Percentiles rank a stretch among this genome's conserved stretches.
phyloP scores from a whole-genome alignment of 2,797 vertebrate species.

The Poeciliopsis paucimaculata region DNA sequence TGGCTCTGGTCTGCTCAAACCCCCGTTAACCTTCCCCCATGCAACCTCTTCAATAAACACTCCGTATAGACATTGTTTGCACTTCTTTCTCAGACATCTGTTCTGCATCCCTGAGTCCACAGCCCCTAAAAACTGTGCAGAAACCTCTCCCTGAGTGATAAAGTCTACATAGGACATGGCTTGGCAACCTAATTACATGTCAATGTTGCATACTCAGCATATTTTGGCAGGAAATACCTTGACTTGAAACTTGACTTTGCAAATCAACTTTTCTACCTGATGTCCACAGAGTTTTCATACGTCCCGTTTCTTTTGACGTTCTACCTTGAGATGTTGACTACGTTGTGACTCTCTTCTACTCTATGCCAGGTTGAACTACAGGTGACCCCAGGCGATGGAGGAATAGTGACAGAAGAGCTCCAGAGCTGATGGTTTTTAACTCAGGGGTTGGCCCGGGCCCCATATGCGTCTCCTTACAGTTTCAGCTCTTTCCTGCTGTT shows the following conservation, averaged over 20 bases:
- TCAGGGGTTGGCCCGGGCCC: constrained; percentile 82
- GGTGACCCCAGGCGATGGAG: constrained; percentile 58
- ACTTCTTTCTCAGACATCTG: constrained; percentile 76
- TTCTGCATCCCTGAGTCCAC: constrained; percentile 63
- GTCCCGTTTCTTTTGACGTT: constrained; percentile 65
- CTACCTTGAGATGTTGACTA: constrained; percentile 64
- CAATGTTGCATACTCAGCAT: constrained; percentile 75
- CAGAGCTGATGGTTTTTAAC: constrained; percentile 78
- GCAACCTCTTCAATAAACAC: constrained; percentile 52
- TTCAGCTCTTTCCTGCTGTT: constrained; percentile 83
- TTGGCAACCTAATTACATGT: constrained; percentile 78
- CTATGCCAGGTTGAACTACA: constrained; percentile 72
- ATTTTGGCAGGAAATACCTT: constrained; percentile 81
- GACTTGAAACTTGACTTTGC: constrained; percentile 84
- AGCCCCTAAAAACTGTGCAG: constrained; percentile 67
- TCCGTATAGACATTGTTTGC: constrained; percentile 79
- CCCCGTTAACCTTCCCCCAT: constrained; percentile 39
- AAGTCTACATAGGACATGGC: constrained; percentile 65
- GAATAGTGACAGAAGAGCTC: constrained; percentile 47
- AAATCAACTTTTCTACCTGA: constrained; percentile 88
- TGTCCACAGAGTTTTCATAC: constrained; percentile 77
- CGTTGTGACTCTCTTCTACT: constrained; percentile 67
- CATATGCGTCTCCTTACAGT: constrained; percentile 64
- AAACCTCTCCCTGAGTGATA: constrained; percentile 54
- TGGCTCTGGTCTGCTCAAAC: constrained; percentile 52